These are phyloP conservation scores for Artibeus jamaicensis DNA, from an alignment of 2,797 vertebrate genomes.

Conservation along the genomic window DNA sequence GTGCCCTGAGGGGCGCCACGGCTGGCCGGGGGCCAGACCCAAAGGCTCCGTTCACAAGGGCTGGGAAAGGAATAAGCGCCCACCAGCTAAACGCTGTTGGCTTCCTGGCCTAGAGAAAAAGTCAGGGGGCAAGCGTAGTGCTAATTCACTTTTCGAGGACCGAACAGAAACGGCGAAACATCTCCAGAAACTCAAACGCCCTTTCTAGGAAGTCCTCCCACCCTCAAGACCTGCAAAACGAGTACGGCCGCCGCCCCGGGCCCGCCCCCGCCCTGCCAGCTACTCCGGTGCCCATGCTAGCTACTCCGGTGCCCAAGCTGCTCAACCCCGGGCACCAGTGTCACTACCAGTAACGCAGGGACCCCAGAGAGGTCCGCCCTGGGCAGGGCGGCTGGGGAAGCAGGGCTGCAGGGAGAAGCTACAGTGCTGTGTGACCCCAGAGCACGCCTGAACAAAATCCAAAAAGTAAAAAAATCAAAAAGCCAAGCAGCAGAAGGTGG, in stretches of 20 bases:
- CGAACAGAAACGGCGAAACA: neutral
- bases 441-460: neutral
- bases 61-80: neutral
- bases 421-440: neutral
- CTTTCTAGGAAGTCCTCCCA: neutral
- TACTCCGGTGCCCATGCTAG: neutral
- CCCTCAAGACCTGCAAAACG: neutral
- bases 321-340: too few species aligned
- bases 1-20: neutral
- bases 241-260: too few species aligned
- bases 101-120: neutral
- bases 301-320: neutral
- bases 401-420: rapidly evolving
- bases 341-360: neutral
- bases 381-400: rapidly evolving
- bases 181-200: neutral
- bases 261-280: too few species aligned
- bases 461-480: neutral
- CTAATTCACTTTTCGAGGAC: neutral
- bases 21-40: neutral
- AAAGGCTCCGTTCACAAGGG: neutral
- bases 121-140: neutral
- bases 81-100: neutral
- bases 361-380: neutral
- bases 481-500: rapidly evolving